Conservation (phyloP, 2,888 invertebrate species). For the Hesperia comma region DNA sequence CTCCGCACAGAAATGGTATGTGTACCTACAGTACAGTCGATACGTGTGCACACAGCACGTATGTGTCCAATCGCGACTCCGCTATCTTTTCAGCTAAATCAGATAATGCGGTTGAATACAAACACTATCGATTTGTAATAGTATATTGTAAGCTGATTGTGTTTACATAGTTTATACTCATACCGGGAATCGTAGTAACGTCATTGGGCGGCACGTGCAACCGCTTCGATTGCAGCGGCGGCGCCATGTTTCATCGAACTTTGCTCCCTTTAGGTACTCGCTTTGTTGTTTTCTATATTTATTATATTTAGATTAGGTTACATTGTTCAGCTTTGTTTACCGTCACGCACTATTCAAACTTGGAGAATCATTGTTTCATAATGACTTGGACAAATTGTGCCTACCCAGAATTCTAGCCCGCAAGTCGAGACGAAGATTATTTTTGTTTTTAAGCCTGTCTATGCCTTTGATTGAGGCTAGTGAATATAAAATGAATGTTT, state of each 20-base stretch:
- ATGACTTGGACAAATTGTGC: neutral
- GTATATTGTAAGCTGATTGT: slow-evolving; percentile 36
- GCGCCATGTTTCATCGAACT: slow-evolving; percentile 9
- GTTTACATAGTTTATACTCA: neutral
- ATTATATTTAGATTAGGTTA: neutral
- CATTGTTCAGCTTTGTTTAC: neutral
- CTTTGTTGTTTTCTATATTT: slow-evolving; percentile 1
- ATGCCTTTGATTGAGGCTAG: neutral
- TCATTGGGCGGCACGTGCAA: slow-evolving; percentile 13
- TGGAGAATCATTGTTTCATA: neutral
- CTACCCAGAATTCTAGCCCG: neutral
- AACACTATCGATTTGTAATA: slow-evolving; percentile 42
- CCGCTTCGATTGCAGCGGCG: neutral
- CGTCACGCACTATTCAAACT: neutral
- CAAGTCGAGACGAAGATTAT: slow-evolving; percentile 1
- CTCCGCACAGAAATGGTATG: slow-evolving; percentile 15
- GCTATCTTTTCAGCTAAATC: slow-evolving; percentile 44
- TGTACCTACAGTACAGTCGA: neutral
- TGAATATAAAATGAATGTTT: slow-evolving; percentile 2
- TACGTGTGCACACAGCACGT: neutral
- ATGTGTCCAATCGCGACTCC: slow-evolving; percentile 31
- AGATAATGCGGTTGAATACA: slow-evolving; percentile 45
- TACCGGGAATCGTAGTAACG: slow-evolving; percentile 25
- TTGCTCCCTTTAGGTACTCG: neutral
- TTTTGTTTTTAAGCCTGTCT: slow-evolving; percentile 1